These are phyloP conservation scores for Scomber scombrus DNA, from an alignment of 2,113 vertebrate species.

Conservation along the genomic window DNA sequence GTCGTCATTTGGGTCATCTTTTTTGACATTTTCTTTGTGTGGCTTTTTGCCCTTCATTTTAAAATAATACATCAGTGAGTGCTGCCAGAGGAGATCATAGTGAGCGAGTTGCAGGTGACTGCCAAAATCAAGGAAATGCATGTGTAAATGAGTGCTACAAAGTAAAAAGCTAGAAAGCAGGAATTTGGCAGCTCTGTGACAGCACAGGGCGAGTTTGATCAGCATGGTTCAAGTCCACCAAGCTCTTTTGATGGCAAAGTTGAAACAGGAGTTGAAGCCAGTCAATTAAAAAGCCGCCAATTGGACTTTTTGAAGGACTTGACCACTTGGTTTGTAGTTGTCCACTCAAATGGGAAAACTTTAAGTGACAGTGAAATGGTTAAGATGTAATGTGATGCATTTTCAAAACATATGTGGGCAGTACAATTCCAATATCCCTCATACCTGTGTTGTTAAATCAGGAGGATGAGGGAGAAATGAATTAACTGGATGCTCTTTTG, in stretches of 20 bases:
- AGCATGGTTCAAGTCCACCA: conserved; percentile 15
- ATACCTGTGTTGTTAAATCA: too few species aligned
- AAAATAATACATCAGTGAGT: conserved; percentile 4
- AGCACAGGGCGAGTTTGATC: conserved; percentile 9
- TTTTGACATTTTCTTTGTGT: not conserved
- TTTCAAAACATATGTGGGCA: too few species aligned
- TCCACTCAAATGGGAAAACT: not conserved
- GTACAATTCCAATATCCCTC: too few species aligned
- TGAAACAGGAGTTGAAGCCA: conserved; percentile 16
- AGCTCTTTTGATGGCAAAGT: conserved; percentile 34
- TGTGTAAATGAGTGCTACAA: not conserved
- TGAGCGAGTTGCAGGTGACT: conserved; percentile 37
- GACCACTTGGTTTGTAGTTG: not conserved
- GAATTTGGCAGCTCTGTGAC: conserved; percentile 42
- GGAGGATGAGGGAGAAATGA: too few species aligned
- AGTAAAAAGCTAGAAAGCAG: conserved; percentile 29
- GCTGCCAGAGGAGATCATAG: conserved; percentile 40
- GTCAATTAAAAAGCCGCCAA: not conserved
- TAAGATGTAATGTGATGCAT: too few species aligned
- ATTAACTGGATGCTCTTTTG: too few species aligned
- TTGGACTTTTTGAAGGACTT: not conserved
- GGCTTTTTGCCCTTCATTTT: conserved; percentile 33
- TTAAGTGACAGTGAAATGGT: too few species aligned
- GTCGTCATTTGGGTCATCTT: not conserved
- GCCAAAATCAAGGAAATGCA: conserved; percentile 49